Percentiles rank a stretch among this genome's conserved stretches.
Evolutionary conservation across 2,888 invertebrate genomes (phyloP).

Genomic region (Pristionchus fissidentatus): DNA sequence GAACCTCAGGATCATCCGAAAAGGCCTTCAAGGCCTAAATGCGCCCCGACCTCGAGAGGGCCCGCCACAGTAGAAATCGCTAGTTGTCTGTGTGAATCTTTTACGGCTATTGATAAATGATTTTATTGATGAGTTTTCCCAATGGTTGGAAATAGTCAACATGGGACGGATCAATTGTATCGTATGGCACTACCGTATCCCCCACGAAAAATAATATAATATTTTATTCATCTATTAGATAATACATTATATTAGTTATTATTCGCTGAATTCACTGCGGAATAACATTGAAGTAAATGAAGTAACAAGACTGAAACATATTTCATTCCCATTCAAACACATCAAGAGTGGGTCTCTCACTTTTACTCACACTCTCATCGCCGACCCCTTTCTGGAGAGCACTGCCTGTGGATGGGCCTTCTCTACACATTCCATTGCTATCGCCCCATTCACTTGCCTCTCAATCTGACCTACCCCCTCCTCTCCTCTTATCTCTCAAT

Average conservation of each 20-base stretch:
- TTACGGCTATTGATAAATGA: slow-evolving; percentile 5
- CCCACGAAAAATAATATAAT: no score
- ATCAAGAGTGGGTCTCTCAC: no score
- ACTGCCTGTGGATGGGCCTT: background rate
- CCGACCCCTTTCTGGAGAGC: no score
- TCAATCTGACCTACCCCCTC: slow-evolving; percentile 34
- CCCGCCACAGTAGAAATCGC: slow-evolving; percentile 9
- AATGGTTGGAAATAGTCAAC: background rate
- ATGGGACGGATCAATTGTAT: background rate
- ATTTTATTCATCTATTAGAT: no score
- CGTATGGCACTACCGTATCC: background rate
- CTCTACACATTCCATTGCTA: slow-evolving; percentile 4
- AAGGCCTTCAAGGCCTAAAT: slow-evolving; percentile 26
- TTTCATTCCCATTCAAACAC: no score
- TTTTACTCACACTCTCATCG: no score
- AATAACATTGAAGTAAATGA: no score
- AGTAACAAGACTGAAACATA: no score
- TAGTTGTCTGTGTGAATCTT: slow-evolving; percentile 8
- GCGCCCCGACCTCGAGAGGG: background rate
- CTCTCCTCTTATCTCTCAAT: slow-evolving; percentile 7
- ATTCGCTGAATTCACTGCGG: no score
- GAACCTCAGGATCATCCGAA: background rate
- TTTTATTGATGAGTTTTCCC: background rate
- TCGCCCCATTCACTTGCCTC: background rate
- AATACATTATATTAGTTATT: no score